A percentile compares a stretch with the other conserved stretches of the same genome.
phyloP scores from a whole-genome alignment of 2,113 vertebrate species.

The Potamarius usumacintae region DNA sequence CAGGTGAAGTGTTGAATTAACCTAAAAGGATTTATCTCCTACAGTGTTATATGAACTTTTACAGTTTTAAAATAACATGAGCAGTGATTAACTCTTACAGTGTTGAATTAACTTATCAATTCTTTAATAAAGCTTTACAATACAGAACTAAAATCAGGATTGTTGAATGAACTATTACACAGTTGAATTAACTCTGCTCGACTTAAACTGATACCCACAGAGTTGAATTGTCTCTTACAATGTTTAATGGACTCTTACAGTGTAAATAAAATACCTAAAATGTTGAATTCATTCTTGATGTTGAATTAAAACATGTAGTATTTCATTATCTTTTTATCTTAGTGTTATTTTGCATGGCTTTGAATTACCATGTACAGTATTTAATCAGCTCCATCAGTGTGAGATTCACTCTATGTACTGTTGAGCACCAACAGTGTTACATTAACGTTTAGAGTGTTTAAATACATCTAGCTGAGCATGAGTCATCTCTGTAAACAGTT shows the following conservation, averaged over 20 bases:
- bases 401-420: background rate
- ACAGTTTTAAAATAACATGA: too few relatives aligned
- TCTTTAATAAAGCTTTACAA: background rate
- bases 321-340: background rate
- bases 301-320: background rate
- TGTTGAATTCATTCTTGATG: background rate
- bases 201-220: background rate
- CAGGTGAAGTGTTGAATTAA: background rate
- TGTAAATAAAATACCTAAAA: background rate
- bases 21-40: too few relatives aligned
- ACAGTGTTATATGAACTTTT: too few relatives aligned
- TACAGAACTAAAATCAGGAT: background rate
- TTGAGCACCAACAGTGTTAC: background rate
- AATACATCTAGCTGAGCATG: background rate
- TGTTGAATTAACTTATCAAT: background rate
- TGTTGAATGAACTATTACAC: background rate
- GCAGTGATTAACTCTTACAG: background rate
- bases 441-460: background rate
- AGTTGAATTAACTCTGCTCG: background rate
- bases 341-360: background rate
- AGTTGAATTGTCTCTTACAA: too few relatives aligned
- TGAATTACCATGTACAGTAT: background rate
- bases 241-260: background rate
- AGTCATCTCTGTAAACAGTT: background rate
- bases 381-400: background rate